These are phyloP conservation scores for Drosophila suzukii DNA, from an alignment of 1,140 invertebrate genomes.

Conservation along the genomic window DNA sequence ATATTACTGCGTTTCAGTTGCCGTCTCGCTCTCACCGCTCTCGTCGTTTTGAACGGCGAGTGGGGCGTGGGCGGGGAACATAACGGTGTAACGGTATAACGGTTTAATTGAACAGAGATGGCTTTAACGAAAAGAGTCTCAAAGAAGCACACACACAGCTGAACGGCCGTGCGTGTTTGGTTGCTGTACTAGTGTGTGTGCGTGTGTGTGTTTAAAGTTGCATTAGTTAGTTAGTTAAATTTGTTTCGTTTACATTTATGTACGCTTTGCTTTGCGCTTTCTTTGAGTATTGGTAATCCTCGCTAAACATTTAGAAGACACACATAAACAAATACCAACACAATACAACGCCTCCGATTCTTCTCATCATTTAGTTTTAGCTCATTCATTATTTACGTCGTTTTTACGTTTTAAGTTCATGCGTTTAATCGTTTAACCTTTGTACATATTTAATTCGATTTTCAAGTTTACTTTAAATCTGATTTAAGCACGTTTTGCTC, in stretches of 20 bases:
- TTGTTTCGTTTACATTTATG: constrained; percentile 32
- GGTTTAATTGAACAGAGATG: constrained; percentile 22
- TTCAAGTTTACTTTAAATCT: constrained; percentile 48
- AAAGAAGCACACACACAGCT: constrained; percentile 40
- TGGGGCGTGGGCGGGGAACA: constrained; percentile 7
- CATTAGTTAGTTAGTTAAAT: constrained; percentile 27
- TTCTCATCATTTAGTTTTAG: constrained; percentile 5
- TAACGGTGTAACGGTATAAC: constrained; percentile 18
- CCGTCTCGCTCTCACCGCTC: constrained; percentile 12
- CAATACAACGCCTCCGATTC: constrained; percentile 25
- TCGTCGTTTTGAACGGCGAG: constrained; percentile 29
- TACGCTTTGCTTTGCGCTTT: not conserved
- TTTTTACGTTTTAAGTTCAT: constrained; percentile 15
- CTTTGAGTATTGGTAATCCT: constrained; percentile 37
- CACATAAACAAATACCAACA: constrained; percentile 54
- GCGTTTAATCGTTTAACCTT: constrained; percentile 48
- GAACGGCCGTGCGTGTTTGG: constrained; percentile 6
- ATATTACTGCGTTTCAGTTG: constrained; percentile 24
- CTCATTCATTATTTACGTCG: constrained; percentile 39
- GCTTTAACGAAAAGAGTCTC: constrained; percentile 25
- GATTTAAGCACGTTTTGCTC: constrained; percentile 53
- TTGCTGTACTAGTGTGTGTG: constrained; percentile 11
- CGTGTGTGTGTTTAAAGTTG: constrained; percentile 20
- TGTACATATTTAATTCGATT: constrained; percentile 62
- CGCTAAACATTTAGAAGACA: constrained; percentile 62